These are phyloP conservation scores for Orius laevigatus DNA, from an alignment of 1,140 invertebrate genomes.

Conservation along the genomic window DNA sequence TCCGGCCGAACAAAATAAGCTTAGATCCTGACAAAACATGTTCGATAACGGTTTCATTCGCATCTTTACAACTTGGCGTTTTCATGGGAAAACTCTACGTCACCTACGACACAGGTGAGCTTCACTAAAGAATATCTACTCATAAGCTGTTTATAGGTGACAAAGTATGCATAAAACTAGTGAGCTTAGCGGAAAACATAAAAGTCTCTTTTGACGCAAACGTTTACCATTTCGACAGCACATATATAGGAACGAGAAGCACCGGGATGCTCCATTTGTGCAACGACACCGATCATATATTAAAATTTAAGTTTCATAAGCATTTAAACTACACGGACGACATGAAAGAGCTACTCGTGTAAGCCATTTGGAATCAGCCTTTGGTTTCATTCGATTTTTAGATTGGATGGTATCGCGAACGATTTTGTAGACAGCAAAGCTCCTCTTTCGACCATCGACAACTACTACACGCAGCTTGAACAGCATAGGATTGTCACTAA, in stretches of 20 bases:
- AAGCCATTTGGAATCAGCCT: too few species aligned
- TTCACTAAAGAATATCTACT: neutral
- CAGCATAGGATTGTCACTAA: too few species aligned
- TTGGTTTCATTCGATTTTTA: too few species aligned
- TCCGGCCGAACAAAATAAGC: neutral
- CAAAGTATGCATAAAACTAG: neutral
- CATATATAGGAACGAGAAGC: neutral
- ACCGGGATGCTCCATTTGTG: neutral
- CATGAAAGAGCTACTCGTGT: neutral
- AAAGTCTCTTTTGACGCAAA: neutral
- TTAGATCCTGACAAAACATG: slow-evolving; percentile 1
- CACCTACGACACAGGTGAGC: slow-evolving; percentile 3
- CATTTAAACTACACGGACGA: neutral
- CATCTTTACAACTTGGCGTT: neutral
- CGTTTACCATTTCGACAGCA: neutral
- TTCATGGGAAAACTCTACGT: neutral
- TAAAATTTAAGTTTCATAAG: neutral
- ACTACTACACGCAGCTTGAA: too few species aligned
- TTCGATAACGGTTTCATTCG: neutral
- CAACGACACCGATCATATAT: neutral
- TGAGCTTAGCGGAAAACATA: neutral
- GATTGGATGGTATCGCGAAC: too few species aligned
- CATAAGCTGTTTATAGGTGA: neutral
- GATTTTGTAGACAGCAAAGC: too few species aligned
- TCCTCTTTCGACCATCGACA: too few species aligned